Evolutionary conservation across 2,888 invertebrate genomes (phyloP), one percentile per base, ranked within the genome.

Genomic region (Acrobasis consociella): DNA sequence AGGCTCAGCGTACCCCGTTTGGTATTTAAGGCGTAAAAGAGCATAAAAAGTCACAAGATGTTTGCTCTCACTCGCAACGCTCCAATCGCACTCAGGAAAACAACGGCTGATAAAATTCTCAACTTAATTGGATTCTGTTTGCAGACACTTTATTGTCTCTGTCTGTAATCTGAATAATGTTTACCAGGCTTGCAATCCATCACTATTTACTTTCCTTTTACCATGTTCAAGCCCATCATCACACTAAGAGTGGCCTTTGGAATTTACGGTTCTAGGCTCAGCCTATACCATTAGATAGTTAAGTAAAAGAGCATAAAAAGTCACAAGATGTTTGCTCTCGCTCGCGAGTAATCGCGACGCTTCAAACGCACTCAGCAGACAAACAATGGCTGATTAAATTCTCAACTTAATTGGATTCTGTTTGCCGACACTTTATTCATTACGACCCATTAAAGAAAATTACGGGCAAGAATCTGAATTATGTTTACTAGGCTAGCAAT

Each of bases 351-450:
- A 1, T 22, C 22, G 22, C 22, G 22, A 22, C 7, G n/a, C 11
- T 46, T n/a, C 13, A n/a, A 46, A n/a, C 46, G 5, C 46, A 46
- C 46, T 46, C 13, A 13, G 11, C 46, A 11, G 11, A 7, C 46
- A 38, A 58, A 58, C 58, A 46, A 42, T 22, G 17, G 15, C 64
- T 73, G 67, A 72, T 74, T 72, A 68, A 73, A 77, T 76, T 80
- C 74, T 80, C 69, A 72, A 75, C 69, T 73, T 78, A 80, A 83
- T 82, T 81, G 77, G 73, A 74, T 65, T 69, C 69, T 83, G 82
- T 82, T 81, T 82, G 76, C 79, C 68, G 60, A 63, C 67, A 76
- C 78, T 82, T 80, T 81, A 82, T 81, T 78, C 77, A 81, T 83
- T 82, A 81, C 75, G 13, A n/a, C 46, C 46, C 75, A 72, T 80